phyloP scores from a whole-genome alignment of 2,888 invertebrate genomes.

The Apamea epomidion region DNA sequence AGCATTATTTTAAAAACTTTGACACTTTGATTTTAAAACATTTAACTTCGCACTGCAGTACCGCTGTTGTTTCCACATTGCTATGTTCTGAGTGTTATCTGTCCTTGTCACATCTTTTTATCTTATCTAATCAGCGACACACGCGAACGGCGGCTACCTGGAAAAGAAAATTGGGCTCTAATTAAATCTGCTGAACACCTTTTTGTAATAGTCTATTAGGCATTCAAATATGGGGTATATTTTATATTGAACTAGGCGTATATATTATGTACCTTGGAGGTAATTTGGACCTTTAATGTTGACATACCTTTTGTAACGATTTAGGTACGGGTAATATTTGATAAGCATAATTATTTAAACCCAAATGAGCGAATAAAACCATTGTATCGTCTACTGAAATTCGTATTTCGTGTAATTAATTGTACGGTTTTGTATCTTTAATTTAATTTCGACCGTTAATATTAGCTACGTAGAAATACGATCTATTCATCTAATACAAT shows the following conservation, averaged over 20 bases:
- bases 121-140: slow-evolving; percentile 65
- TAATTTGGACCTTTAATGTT: slow-evolving; percentile 31
- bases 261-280: slow-evolving; percentile 1
- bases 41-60: slow-evolving; percentile 36
- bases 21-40: slow-evolving; percentile 24
- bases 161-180: slow-evolving; percentile 63
- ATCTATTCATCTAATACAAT: not conserved
- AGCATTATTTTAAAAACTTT: slow-evolving; percentile 1
- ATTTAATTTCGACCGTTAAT: slow-evolving; percentile 3
- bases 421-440: slow-evolving; percentile 14
- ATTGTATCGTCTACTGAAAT: slow-evolving; percentile 18
- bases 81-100: slow-evolving; percentile 50
- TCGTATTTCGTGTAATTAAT: slow-evolving; percentile 18
- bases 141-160: slow-evolving; percentile 62
- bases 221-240: not conserved
- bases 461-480: not conserved
- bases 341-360: slow-evolving; percentile 13
- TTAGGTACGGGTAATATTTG: slow-evolving; percentile 17
- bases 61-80: slow-evolving; percentile 38
- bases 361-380: slow-evolving; percentile 15
- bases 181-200: slow-evolving; percentile 55
- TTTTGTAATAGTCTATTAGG: slow-evolving; percentile 7
- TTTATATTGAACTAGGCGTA: not conserved
- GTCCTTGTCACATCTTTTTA: slow-evolving; percentile 68
- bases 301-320: slow-evolving; percentile 12